Percentiles rank a stretch among this genome's conserved stretches.
These are phyloP conservation scores for Apostichopus leukothele DNA, from an alignment of 53 echinoderm and acorn worm species.

Conservation along the genomic window DNA sequence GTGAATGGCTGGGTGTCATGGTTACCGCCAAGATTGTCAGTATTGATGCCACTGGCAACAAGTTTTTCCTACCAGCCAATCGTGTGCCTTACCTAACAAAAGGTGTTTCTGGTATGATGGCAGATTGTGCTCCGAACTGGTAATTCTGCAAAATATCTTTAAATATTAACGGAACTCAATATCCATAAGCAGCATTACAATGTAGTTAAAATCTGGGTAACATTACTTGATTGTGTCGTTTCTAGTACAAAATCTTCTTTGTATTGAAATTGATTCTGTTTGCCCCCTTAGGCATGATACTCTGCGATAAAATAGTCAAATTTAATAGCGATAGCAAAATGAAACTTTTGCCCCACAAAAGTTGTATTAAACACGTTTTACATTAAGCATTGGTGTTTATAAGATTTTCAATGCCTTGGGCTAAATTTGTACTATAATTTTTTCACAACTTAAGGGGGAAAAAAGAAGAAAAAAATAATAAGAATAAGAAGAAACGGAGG, in stretches of 20 bases:
- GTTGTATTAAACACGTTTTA: conserved; percentile 14
- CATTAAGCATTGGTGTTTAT: conserved; percentile 14
- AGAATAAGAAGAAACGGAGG: too few relatives aligned
- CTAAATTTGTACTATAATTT: not conserved
- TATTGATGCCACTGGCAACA: conserved; percentile 9
- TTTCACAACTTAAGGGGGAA: not conserved
- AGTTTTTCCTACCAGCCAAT: conserved; percentile 5
- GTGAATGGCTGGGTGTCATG: conserved; percentile 27
- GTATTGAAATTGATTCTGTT: not conserved
- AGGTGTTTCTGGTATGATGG: not conserved
- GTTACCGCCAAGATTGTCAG: conserved; percentile 17
- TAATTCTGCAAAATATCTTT: too few relatives aligned
- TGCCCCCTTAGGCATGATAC: conserved; percentile 7
- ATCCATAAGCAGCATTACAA: too few relatives aligned
- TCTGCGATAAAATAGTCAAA: not conserved
- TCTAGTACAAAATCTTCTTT: not conserved
- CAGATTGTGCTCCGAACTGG: not conserved
- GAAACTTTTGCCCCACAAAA: not conserved
- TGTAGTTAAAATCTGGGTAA: too few relatives aligned
- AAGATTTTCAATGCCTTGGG: not conserved
- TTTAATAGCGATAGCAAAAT: not conserved
- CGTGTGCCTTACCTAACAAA: conserved; percentile 1
- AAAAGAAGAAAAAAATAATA: not conserved
- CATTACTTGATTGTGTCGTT: too few relatives aligned
- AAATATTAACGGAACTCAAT: too few relatives aligned